Evolutionary conservation across 2,888 invertebrate species (phyloP), one percentile per base, ranked within the genome.

Genomic region (Creontiades dilutus): DNA sequence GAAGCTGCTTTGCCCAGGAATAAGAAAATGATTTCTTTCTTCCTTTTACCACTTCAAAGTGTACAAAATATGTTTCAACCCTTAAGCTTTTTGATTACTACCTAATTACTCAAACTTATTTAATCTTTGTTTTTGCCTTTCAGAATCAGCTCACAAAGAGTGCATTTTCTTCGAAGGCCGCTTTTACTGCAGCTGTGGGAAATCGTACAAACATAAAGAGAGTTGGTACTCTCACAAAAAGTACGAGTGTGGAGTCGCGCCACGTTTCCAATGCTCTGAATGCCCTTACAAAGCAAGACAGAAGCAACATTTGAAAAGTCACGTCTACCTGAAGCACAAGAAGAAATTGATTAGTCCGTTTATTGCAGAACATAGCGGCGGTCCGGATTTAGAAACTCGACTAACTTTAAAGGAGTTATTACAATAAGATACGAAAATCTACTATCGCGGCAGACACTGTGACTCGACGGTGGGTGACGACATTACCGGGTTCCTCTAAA

Each of bases 171-270:
- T 23, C 23, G 23, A 19, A 23, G 68, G 12, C 14, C 5, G 28
- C 11, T 78, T 46, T 52, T 12, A 82, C 13, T 82, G 82, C 52
- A 14, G 52, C 12, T 82, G 82, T 23, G 82, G 82, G 5, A 47
- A 52, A 19, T 48, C 48, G 13, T 89, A 89, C 76, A 82, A 81
- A 81, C 23, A 28, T n/a, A 19, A 27, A 47, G 23, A n/a, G 7
- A 19, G 23, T 19, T 46, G 52, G n/a, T 57, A 55, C 47, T 9
- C 11, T 19, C 92, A 92, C 85, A 82, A 75, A 76, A 86, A 89
- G 61, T 91, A 90, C 48, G 92, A 92, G 47, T 92, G 92, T 55
- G 91, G 91, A 14, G 93, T 93, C 37, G 23, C 89, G 27, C 91
- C 91, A 0, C 91, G 90, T 55, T 91, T 92, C 52, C 55, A 86